phyloP scores from a whole-genome alignment of 2,797 vertebrate species.

The Alfaro cultratus region DNA sequence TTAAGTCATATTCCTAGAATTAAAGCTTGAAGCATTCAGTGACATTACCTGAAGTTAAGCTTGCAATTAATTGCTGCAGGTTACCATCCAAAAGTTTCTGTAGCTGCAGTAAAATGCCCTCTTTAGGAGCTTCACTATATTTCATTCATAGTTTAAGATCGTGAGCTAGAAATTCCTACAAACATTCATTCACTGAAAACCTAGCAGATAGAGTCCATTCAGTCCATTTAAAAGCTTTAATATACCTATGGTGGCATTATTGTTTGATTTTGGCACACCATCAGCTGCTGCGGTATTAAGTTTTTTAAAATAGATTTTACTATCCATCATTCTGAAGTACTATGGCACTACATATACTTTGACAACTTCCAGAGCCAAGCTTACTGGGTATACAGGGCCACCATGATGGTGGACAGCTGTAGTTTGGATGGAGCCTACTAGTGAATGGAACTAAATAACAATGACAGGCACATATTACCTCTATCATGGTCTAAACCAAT shows the following conservation, averaged over 20 bases:
- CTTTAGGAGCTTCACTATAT: neutral
- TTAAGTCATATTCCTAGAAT: neutral
- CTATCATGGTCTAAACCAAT: too few relatives aligned
- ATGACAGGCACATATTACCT: too few relatives aligned
- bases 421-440: neutral
- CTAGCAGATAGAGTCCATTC: neutral
- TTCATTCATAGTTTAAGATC: neutral
- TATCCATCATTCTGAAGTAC: neutral
- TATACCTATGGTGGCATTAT: neutral
- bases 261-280: neutral
- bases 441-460: too few relatives aligned
- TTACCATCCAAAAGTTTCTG: neutral
- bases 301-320: neutral
- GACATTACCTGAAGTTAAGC: neutral
- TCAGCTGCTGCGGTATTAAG: neutral
- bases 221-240: neutral
- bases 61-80: neutral
- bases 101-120: neutral
- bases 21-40: neutral
- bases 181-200: neutral
- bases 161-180: neutral
- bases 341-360: neutral
- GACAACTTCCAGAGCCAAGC: neutral
- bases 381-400: neutral
- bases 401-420: neutral